These are phyloP conservation scores for Epinotia bilunana DNA, from an alignment of 2,888 invertebrate genomes.

Conservation along the genomic window DNA sequence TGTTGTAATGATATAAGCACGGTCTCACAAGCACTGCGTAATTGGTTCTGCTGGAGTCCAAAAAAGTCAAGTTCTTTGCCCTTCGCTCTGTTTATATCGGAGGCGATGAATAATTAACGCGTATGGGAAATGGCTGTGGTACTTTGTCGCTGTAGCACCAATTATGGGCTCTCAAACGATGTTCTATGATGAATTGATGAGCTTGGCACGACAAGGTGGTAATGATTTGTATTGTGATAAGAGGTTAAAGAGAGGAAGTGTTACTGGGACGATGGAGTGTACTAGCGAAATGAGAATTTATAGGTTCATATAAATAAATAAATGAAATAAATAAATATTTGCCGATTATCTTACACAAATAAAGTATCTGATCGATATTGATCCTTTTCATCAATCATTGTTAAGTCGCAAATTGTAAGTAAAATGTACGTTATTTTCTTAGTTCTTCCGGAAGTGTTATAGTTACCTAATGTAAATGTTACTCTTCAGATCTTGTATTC, in stretches of 20 bases:
- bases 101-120: slow-evolving; percentile 38
- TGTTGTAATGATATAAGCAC: neutral
- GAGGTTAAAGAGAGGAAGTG: neutral
- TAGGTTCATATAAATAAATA: neutral
- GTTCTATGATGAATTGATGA: neutral
- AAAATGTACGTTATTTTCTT: too few relatives aligned
- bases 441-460: too few relatives aligned
- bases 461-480: too few relatives aligned
- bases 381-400: too few relatives aligned
- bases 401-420: too few relatives aligned
- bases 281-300: neutral
- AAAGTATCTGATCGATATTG: too few relatives aligned
- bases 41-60: slow-evolving; percentile 26
- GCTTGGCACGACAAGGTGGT: neutral
- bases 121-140: slow-evolving; percentile 33
- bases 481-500: too few relatives aligned
- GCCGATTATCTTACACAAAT: too few relatives aligned
- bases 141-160: slow-evolving; percentile 4
- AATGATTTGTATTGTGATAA: neutral
- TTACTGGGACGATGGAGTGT: neutral
- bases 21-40: neutral
- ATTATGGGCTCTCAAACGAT: neutral
- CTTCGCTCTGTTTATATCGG: slow-evolving; percentile 42
- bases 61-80: slow-evolving; percentile 47
- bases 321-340: too few relatives aligned